Evolutionary conservation across 2,113 vertebrate genomes (phyloP), one percentile per base, ranked within the genome.

Genomic region (Eira barbara): DNA sequence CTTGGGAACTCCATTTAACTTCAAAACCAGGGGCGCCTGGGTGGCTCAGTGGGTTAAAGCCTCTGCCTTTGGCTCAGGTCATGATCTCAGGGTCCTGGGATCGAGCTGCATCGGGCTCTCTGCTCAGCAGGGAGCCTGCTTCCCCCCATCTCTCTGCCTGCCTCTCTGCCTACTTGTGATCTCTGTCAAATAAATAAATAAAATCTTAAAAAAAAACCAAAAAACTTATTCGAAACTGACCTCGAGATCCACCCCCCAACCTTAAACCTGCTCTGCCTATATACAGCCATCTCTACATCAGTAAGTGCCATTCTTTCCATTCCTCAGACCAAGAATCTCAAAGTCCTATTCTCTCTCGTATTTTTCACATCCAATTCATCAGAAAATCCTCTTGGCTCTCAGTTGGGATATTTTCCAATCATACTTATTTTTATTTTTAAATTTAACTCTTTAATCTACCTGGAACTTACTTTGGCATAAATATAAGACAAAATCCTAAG

Each of bases 401-500:
- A 76, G 45, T 31, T 76, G 59, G n/a, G 55, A 69, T 97, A 92
- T 82, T 96, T 92, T 73, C 82, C 21, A 29, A 95, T 55, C 21
- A 13, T 36, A 29, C 39, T 89, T 81, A 52, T 49, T n/a, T 36
- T 87, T 76, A 21, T 36, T 86, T 78, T 42, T 82, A 59, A 36
- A 86, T 59, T 89, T 45, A 83, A 78, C 45, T 71, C 61, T 63
- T 76, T 49, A 47, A 59, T 36, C 2, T 31, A 91, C 13, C 9
- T 91, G n/a, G 11, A 87, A 95, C 76, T 39, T 81, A 82, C 45
- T 81, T 42, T 83, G 20, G 36, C 39, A 79, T 55, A 81, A 55
- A 67, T n/a, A 8, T 18, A 85, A 85, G n/a, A 78, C 4, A 92
- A 87, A 89, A 80, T 61, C 55, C 57, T 82, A 93, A 69, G 17